A percentile compares a stretch with the other conserved stretches of the same genome.
Evolutionary conservation across 2,888 invertebrate species (phyloP).

Genomic region (Cordilura impudica): DNA sequence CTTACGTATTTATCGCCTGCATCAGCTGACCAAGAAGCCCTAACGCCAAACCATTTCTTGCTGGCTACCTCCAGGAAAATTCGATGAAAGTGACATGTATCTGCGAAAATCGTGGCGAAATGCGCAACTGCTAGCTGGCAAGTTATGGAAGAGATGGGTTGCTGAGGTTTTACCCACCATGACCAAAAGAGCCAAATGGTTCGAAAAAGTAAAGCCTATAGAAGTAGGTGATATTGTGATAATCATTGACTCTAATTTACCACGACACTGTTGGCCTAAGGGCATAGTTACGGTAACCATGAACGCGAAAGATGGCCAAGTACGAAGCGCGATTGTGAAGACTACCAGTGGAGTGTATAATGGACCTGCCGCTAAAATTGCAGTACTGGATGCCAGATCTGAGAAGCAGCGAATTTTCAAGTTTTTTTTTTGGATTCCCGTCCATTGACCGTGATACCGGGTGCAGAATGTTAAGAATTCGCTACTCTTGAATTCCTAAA

Average conservation of each 20-base stretch:
- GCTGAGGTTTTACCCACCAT: conserved; percentile 65
- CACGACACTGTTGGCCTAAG: conserved; percentile 54
- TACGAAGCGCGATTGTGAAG: too few relatives aligned
- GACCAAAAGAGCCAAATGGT: conserved; percentile 56
- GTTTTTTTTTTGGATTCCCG: too few relatives aligned
- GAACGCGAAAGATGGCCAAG: too few relatives aligned
- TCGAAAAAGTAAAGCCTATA: conserved; percentile 48
- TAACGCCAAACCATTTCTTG: conserved; percentile 71
- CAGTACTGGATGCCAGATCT: too few relatives aligned
- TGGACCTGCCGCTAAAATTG: too few relatives aligned
- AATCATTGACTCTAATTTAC: conserved; percentile 39
- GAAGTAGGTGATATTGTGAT: conserved; percentile 48
- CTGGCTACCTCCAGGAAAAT: conserved; percentile 63
- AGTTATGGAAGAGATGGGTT: too few relatives aligned
- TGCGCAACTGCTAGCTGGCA: conserved; percentile 62
- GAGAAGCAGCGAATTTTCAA: too few relatives aligned
- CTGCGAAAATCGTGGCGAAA: conserved; percentile 66
- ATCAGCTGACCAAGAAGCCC: conserved; percentile 64
- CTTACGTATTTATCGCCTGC: conserved; percentile 59
- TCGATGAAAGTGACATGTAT: conserved; percentile 44
- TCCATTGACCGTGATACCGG: too few relatives aligned
- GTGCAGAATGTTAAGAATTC: too few relatives aligned
- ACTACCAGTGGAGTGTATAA: too few relatives aligned
- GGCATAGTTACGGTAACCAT: conserved; percentile 11
- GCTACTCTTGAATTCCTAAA: too few relatives aligned